These are phyloP conservation scores for Metopia argyrocephala DNA, from an alignment of 2,888 invertebrate species.

Conservation along the genomic window DNA sequence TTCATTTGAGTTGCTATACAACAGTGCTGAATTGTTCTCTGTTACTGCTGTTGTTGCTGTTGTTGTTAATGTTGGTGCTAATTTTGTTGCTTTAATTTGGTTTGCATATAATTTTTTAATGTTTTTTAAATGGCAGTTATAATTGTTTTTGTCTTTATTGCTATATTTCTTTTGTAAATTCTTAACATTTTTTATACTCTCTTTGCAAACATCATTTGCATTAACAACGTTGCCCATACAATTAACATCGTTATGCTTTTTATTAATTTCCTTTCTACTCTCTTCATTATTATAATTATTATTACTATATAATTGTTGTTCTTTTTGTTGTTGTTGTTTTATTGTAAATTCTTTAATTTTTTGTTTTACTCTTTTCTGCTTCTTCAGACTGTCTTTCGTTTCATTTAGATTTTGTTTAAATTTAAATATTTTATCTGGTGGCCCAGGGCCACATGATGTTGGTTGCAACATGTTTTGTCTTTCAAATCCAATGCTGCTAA, in stretches of 20 bases:
- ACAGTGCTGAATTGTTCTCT: background rate
- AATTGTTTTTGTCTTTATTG: constrained; percentile 47
- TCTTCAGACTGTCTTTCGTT: constrained; percentile 21
- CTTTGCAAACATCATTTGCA: constrained; percentile 56
- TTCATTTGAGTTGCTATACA: background rate
- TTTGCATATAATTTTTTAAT: constrained; percentile 58
- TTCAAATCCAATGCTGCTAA: constrained; percentile 51
- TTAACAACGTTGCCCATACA: constrained; percentile 18
- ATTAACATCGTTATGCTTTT: constrained; percentile 4
- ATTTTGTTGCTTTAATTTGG: constrained; percentile 52
- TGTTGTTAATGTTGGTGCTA: constrained; percentile 53
- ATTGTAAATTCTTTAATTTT: background rate
- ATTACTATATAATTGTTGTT: too few relatives aligned
- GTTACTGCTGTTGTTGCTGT: constrained; percentile 3
- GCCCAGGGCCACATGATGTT: constrained; percentile 78
- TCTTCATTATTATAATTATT: constrained; percentile 18
- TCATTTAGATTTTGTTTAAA: constrained; percentile 55
- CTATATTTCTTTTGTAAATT: constrained; percentile 41
- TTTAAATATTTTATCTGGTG: constrained; percentile 67
- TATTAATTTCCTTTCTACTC: background rate
- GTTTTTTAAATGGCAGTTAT: constrained; percentile 61
- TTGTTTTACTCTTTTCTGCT: constrained; percentile 37
- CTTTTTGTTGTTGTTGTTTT: constrained; percentile 1
- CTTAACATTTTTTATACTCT: constrained; percentile 35
- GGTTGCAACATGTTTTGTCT: constrained; percentile 75